Conservation (phyloP, 2,113 vertebrate species). For the western clawed frog (Xenopus tropicalis) region DNA sequence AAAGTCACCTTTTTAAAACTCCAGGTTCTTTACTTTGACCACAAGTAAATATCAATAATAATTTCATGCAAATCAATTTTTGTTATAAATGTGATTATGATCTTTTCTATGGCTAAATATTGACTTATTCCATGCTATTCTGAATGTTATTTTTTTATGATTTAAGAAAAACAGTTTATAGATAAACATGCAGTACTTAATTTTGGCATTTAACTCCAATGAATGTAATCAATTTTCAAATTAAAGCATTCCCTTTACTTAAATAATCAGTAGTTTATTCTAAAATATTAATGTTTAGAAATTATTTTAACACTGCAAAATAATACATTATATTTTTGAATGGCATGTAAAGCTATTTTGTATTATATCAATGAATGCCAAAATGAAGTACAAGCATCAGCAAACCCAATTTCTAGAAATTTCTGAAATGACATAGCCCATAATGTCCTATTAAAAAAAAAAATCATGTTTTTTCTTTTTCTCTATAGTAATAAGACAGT, state of each 20-base stretch:
- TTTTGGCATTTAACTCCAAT: constrained; percentile 22
- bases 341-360: too few species aligned
- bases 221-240: constrained; percentile 25
- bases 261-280: too few species aligned
- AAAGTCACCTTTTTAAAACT: not conserved
- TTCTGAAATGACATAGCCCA: too few species aligned
- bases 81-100: constrained; percentile 26
- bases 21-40: not conserved
- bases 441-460: too few species aligned
- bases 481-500: too few species aligned
- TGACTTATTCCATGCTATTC: not conserved
- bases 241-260: not conserved
- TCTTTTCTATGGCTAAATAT: constrained; percentile 10
- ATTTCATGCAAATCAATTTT: constrained; percentile 34
- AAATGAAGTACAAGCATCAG: too few species aligned
- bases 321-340: too few species aligned
- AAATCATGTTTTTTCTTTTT: too few species aligned
- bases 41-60: constrained; percentile 36
- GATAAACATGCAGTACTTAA: constrained; percentile 24
- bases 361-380: too few species aligned
- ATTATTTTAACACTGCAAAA: too few species aligned
- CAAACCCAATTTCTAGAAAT: too few species aligned
- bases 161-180: not conserved
- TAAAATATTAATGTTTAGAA: too few species aligned
- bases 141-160: constrained; percentile 13